These are phyloP conservation scores for Dryas iulia DNA, from an alignment of 1,140 invertebrate species.

Conservation along the genomic window DNA sequence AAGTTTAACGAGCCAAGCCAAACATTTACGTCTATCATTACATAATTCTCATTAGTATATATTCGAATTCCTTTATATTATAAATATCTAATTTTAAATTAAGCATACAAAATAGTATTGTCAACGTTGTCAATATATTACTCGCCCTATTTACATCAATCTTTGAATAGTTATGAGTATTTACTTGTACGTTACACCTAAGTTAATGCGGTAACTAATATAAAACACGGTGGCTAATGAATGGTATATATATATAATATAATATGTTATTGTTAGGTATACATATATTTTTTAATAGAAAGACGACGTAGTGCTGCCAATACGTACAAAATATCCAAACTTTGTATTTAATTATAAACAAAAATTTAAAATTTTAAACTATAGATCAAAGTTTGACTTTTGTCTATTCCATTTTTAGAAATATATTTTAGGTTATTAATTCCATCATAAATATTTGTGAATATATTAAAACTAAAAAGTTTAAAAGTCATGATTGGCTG, in stretches of 20 bases:
- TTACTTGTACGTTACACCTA: constrained; percentile 41
- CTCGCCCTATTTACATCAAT: constrained; percentile 61
- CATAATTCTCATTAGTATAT: constrained; percentile 11
- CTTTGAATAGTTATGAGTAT: constrained; percentile 49
- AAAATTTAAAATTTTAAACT: constrained; percentile 17
- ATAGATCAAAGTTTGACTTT: constrained; percentile 70
- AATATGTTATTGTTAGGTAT: constrained; percentile 19
- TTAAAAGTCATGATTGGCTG: constrained; percentile 49
- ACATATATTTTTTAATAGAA: constrained; percentile 15
- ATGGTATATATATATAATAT: constrained; percentile 9
- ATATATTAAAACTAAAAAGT: neutral
- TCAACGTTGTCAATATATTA: constrained; percentile 67
- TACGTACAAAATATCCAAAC: constrained; percentile 66
- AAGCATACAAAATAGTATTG: constrained; percentile 74
- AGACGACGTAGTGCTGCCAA: constrained; percentile 31
- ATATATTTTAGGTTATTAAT: constrained; percentile 2
- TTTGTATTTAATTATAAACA: constrained; percentile 41
- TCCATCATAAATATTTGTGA: neutral
- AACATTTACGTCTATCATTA: constrained; percentile 28
- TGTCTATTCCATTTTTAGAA: constrained; percentile 44
- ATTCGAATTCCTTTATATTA: constrained; percentile 32
- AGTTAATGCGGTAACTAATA: constrained; percentile 44
- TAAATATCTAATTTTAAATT: constrained; percentile 58
- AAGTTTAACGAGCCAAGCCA: constrained; percentile 31
- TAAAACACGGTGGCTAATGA: constrained; percentile 31